Conservation (phyloP, 2,113 vertebrate genomes). For the Uropsilus gracilis region DNA sequence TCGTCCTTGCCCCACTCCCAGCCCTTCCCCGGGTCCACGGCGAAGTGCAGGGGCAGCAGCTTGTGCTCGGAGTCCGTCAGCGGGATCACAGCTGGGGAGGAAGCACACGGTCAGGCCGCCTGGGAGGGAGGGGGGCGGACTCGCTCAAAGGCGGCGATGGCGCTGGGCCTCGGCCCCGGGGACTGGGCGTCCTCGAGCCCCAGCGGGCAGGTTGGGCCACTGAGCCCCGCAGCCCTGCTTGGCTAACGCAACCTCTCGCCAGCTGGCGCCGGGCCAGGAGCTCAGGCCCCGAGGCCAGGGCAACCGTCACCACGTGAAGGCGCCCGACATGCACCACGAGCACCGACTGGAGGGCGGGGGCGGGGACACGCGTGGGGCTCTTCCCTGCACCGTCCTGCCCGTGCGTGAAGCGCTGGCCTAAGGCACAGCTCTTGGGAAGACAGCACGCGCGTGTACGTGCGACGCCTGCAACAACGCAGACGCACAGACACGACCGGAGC, state of each 20-base stretch:
- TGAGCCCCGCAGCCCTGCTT: background rate
- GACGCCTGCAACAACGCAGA: too few species aligned
- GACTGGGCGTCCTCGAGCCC: too few species aligned
- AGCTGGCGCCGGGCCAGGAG: too few species aligned
- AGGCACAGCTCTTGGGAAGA: background rate
- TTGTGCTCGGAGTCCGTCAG: conserved; percentile 97
- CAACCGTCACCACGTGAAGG: too few species aligned
- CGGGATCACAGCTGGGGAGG: conserved; percentile 93
- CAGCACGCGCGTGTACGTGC: too few species aligned
- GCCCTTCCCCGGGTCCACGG: conserved; percentile 95
- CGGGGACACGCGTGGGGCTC: background rate
- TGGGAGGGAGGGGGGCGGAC: too few species aligned
- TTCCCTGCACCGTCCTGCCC: background rate
- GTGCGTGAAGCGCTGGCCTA: background rate
- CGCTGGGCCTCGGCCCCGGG: too few species aligned
- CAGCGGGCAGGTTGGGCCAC: background rate
- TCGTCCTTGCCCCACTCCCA: conserved; percentile 98
- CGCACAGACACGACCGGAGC: background rate
- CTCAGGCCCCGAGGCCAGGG: too few species aligned
- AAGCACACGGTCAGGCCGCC: too few species aligned
- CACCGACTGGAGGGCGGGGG: too few species aligned
- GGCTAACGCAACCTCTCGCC: background rate
- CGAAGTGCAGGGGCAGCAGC: conserved; percentile 97
- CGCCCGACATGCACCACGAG: too few species aligned
- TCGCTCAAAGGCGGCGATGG: too few species aligned